A percentile compares a stretch with the other conserved stretches of the same genome.
phyloP scores from a whole-genome alignment of 2,888 invertebrate species.

The Pyrrhia umbra region DNA sequence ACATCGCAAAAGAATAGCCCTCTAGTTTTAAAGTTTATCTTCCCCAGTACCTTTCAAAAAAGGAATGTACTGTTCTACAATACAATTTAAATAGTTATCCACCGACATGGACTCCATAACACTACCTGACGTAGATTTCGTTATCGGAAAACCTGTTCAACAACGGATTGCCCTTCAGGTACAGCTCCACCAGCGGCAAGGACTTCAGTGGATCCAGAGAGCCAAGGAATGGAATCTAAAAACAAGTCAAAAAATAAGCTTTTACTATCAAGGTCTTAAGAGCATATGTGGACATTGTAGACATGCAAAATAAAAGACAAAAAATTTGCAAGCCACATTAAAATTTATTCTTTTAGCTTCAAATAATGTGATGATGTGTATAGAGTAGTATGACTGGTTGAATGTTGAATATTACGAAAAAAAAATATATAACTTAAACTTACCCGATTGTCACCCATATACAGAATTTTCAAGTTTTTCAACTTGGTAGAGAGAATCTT shows the following conservation, averaged over 20 bases:
- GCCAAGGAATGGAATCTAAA: constrained; percentile 91
- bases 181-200: constrained; percentile 93
- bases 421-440: too few relatives aligned
- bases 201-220: constrained; percentile 92
- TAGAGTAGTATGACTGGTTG: too few relatives aligned
- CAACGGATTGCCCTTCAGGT: constrained; percentile 95
- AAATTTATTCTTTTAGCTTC: too few relatives aligned
- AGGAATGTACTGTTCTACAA: constrained; percentile 15
- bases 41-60: neutral
- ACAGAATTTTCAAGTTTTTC: constrained; percentile 93
- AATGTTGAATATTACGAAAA: too few relatives aligned
- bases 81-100: constrained; percentile 40
- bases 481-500: constrained; percentile 92
- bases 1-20: neutral
- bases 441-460: constrained; percentile 95
- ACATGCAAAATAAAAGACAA: too few relatives aligned
- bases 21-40: neutral
- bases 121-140: constrained; percentile 95
- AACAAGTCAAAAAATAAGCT: neutral
- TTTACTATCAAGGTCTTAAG: too few relatives aligned
- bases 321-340: too few relatives aligned
- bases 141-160: constrained; percentile 94
- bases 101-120: constrained; percentile 61
- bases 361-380: too few relatives aligned
- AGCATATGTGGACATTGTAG: too few relatives aligned